A percentile compares a stretch with the other conserved stretches of the same genome.
Evolutionary conservation across 2,888 invertebrate genomes (phyloP).

Genomic region (Keiferia lycopersicella): DNA sequence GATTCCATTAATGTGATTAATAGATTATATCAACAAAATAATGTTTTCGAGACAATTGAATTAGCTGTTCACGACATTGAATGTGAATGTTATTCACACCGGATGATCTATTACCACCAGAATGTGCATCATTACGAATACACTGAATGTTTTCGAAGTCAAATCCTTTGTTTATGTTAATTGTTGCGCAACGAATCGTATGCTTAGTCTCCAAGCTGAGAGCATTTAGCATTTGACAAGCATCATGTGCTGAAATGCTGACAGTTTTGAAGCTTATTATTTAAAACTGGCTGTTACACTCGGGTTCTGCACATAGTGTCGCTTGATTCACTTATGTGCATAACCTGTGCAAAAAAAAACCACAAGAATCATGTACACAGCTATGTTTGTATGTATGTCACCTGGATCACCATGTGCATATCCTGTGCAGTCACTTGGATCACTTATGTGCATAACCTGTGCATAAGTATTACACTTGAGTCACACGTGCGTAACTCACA

Average conservation of each 20-base stretch:
- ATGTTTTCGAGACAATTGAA: conserved; percentile 34
- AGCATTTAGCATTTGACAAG: background rate
- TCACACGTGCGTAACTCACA: conserved; percentile 72
- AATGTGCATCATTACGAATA: conserved; percentile 29
- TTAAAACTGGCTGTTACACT: too few species aligned
- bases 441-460: too few species aligned
- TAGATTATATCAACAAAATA: conserved; percentile 30
- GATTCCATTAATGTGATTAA: conserved; percentile 39
- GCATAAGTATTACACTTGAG: conserved; percentile 49
- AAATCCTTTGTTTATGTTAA: conserved; percentile 8
- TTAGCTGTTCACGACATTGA: conserved; percentile 24
- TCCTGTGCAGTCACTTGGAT: too few species aligned
- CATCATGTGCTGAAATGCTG: background rate
- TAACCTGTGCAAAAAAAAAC: too few species aligned
- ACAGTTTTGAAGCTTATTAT: background rate
- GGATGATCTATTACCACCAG: conserved; percentile 30
- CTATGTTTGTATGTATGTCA: too few species aligned
- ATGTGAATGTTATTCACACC: conserved; percentile 18
- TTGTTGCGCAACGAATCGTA: background rate
- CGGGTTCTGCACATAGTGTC: too few species aligned
- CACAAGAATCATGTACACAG: too few species aligned
- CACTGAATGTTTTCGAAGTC: background rate
- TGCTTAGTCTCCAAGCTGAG: background rate
- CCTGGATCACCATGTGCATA: too few species aligned
- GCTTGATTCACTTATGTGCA: too few species aligned